A percentile compares a stretch with the other conserved stretches of the same genome.
Evolutionary conservation across 2,113 vertebrate species (phyloP).

Genomic region (Onychostruthus taczanowskii): DNA sequence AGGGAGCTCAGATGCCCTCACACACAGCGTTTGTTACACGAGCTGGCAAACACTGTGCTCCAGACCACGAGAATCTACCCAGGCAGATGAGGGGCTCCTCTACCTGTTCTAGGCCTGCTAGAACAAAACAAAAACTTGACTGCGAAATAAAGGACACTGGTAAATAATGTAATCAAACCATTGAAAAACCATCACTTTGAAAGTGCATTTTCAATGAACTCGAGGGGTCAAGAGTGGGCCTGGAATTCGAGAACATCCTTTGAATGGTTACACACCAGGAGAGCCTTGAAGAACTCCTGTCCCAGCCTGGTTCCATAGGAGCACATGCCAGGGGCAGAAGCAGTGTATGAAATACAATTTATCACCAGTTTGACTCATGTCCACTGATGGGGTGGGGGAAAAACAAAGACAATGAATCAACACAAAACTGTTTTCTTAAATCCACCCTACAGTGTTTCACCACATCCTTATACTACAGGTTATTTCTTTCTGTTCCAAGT

Average conservation of each 20-base stretch:
- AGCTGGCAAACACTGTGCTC: background rate
- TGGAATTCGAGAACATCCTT: background rate
- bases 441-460: background rate
- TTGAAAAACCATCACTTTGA: background rate
- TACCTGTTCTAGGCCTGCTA: background rate
- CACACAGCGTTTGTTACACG: background rate
- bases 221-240: background rate
- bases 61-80: rapidly evolving
- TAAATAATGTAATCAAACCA: background rate
- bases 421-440: background rate
- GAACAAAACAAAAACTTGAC: background rate
- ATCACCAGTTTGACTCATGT: background rate
- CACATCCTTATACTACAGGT: background rate
- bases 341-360: background rate
- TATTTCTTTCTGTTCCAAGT: background rate
- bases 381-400: rapidly evolving
- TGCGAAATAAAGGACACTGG: background rate
- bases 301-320: background rate
- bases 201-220: background rate
- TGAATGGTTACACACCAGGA: background rate
- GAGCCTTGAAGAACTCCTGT: background rate
- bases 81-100: background rate
- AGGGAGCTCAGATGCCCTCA: background rate
- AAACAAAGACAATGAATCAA: background rate
- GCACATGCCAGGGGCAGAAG: background rate